A percentile compares a stretch with the other conserved stretches of the same genome.
phyloP scores from a whole-genome alignment of 2,888 invertebrate genomes.

The Cosmia trapezina region DNA sequence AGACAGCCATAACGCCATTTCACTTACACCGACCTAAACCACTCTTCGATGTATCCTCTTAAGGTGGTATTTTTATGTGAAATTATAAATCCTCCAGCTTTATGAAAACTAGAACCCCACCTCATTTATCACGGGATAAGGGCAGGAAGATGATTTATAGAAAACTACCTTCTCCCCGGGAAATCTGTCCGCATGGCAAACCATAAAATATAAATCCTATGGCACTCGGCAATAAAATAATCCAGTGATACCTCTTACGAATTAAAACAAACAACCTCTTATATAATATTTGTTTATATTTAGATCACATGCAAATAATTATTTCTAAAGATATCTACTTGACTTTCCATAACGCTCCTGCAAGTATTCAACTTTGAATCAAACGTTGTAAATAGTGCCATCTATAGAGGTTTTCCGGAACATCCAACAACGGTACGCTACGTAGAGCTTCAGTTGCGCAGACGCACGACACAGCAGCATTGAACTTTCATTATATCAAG shows the following conservation, averaged over 20 bases:
- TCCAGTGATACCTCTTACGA: not conserved
- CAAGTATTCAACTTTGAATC: not conserved
- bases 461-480: constrained; percentile 13
- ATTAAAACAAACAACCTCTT: not conserved
- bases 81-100: no score
- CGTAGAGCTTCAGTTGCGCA: constrained; percentile 11
- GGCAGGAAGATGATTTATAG: no score
- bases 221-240: not conserved
- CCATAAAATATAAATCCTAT: not conserved
- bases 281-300: not conserved
- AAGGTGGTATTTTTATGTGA: not conserved
- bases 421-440: not conserved
- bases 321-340: not conserved
- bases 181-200: not conserved
- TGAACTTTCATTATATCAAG: constrained; percentile 28
- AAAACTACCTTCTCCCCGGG: not conserved
- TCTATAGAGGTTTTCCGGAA: constrained; percentile 17
- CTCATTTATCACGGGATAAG: no score
- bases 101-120: no score
- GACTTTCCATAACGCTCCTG: not conserved
- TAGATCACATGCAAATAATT: not conserved
- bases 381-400: constrained; percentile 24
- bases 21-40: no score
- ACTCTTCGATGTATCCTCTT: no score
- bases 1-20: no score